Evolutionary conservation across 2,888 invertebrate genomes (phyloP).

Genomic region (Anorthoa munda): DNA sequence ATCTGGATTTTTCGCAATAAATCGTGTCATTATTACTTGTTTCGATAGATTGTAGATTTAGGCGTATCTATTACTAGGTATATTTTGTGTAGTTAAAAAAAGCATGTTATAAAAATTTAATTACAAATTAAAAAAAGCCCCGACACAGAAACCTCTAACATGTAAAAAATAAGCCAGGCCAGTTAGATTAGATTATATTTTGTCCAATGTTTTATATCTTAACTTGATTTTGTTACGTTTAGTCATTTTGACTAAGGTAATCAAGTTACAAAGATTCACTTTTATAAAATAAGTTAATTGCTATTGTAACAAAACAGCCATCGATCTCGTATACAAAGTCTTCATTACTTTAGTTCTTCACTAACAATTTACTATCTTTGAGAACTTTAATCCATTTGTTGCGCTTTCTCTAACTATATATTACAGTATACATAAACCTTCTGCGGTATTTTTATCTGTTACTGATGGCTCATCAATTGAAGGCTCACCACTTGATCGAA

Average conservation of each 20-base stretch:
- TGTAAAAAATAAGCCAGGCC: no score
- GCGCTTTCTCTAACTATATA: constrained; percentile 15
- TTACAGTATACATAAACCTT: not conserved
- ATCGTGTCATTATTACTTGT: no score
- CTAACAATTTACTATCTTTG: constrained; percentile 9
- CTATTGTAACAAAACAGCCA: not conserved
- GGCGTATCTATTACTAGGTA: no score
- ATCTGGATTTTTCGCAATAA: no score
- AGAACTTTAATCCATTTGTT: constrained; percentile 16
- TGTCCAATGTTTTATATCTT: not conserved
- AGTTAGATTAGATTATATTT: not conserved
- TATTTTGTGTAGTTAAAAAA: no score
- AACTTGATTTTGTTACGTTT: not conserved
- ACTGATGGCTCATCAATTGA: no score
- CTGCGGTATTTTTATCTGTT: not conserved
- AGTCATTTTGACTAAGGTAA: not conserved
- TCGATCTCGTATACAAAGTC: not conserved
- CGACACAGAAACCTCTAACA: no score
- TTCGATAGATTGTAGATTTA: no score
- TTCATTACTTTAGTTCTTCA: not conserved
- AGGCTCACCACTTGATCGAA: no score
- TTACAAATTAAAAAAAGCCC: no score
- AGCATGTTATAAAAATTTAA: no score
- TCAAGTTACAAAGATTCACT: not conserved
- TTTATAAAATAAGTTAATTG: not conserved